These are phyloP conservation scores for Mirza zaza DNA, from an alignment of 2,113 vertebrate species.

Conservation along the genomic window DNA sequence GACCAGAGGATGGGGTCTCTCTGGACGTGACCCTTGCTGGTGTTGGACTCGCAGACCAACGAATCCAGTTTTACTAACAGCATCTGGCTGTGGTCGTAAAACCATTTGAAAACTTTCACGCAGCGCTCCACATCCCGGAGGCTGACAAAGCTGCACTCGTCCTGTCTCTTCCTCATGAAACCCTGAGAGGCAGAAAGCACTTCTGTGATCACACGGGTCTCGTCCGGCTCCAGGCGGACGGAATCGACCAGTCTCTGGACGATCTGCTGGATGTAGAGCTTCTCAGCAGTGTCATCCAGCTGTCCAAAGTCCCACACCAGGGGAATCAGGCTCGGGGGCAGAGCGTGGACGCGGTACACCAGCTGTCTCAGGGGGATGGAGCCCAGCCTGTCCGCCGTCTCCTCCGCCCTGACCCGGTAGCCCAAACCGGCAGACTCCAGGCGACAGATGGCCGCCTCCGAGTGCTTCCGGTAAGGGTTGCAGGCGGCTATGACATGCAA, in stretches of 20 bases:
- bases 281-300: slow-evolving; percentile 88
- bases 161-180: slow-evolving; percentile 89
- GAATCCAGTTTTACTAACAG: slow-evolving; percentile 84
- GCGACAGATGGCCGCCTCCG: slow-evolving; percentile 90
- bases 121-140: slow-evolving; percentile 97
- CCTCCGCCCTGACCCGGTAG: slow-evolving; percentile 92
- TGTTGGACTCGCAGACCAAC: slow-evolving; percentile 36
- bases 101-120: slow-evolving; percentile 93
- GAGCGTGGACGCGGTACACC: slow-evolving; percentile 95
- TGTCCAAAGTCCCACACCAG: slow-evolving; percentile 99
- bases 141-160: slow-evolving; percentile 96
- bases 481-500: slow-evolving; percentile 94
- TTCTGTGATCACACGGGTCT: slow-evolving; percentile 74
- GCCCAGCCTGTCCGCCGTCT: slow-evolving; percentile 92
- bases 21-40: accelerated
- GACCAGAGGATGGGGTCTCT: slow-evolving; percentile 89
- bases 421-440: slow-evolving; percentile 94
- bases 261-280: slow-evolving; percentile 92
- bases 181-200: slow-evolving; percentile 92
- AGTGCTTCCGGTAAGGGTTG: slow-evolving; percentile 96
- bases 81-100: slow-evolving; percentile 81
- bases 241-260: slow-evolving; percentile 87
- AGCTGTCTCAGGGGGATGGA: slow-evolving; percentile 94
- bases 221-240: accelerated
- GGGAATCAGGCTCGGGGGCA: slow-evolving; percentile 95